These are phyloP conservation scores for Leptinotarsa haldemani DNA, from an alignment of 2,888 invertebrate genomes.

Conservation along the genomic window DNA sequence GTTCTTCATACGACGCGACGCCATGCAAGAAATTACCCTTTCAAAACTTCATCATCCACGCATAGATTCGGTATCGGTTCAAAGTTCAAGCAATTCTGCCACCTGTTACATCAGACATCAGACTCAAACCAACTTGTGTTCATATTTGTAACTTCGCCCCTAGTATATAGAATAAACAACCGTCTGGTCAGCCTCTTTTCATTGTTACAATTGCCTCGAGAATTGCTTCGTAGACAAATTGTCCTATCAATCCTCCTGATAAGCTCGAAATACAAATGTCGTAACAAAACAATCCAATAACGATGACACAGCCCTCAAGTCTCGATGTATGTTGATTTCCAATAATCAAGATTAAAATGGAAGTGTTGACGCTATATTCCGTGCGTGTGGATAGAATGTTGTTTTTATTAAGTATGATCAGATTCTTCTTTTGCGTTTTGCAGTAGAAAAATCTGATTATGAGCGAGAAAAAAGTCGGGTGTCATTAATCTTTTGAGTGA, in stretches of 20 bases:
- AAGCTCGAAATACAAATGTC: conserved; percentile 1
- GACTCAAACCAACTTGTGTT: no score
- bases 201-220: neutral
- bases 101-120: no score
- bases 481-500: no score
- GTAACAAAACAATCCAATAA: conserved; percentile 28
- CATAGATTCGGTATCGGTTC: no score
- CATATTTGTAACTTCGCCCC: no score
- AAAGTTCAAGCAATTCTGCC: no score
- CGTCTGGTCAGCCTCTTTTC: no score
- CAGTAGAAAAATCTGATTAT: no score
- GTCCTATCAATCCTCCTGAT: conserved; percentile 18
- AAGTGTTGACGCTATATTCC: conserved; percentile 23
- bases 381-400: conserved; percentile 11
- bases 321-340: conserved; percentile 25
- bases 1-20: no score
- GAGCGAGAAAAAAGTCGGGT: no score
- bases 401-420: neutral
- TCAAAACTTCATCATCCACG: no score
- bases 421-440: neutral
- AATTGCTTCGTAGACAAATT: neutral
- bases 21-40: no score
- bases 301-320: conserved; percentile 24
- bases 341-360: conserved; percentile 25
- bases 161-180: neutral